These are phyloP conservation scores for Spodoptera littoralis DNA, from an alignment of 2,888 invertebrate genomes.

Conservation along the genomic window DNA sequence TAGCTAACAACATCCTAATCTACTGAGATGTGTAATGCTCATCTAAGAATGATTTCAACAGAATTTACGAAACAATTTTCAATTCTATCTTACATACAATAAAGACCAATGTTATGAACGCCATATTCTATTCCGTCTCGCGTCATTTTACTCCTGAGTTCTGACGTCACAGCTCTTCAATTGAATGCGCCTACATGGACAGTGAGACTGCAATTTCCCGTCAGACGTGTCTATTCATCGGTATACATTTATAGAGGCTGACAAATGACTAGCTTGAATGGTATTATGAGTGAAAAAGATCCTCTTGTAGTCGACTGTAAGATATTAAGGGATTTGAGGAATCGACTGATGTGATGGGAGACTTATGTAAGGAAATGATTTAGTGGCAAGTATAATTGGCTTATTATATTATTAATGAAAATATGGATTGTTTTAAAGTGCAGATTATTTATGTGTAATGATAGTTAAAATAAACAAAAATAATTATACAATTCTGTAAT, in stretches of 20 bases:
- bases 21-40: too few species aligned
- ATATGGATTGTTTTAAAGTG: too few species aligned
- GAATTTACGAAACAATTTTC: too few species aligned
- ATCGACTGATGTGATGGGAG: background rate
- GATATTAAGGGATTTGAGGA: background rate
- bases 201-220: conserved; percentile 70
- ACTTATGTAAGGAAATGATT: background rate
- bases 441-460: too few species aligned
- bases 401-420: too few species aligned
- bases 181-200: conserved; percentile 59
- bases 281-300: conserved; percentile 21
- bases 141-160: conserved; percentile 36
- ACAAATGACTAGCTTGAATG: conserved; percentile 49
- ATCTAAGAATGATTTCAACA: too few species aligned
- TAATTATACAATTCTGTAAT: too few species aligned
- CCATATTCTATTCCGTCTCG: conserved; percentile 34
- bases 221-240: conserved; percentile 60
- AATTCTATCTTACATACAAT: too few species aligned
- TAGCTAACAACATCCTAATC: too few species aligned
- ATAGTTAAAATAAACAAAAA: too few species aligned
- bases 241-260: conserved; percentile 25
- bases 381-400: too few species aligned
- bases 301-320: conserved; percentile 10
- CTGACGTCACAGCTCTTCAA: conserved; percentile 46
- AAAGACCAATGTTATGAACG: background rate